Base-by-base conservation (phyloP, 2,888 invertebrate species). In the Beris morrisii region DNA sequence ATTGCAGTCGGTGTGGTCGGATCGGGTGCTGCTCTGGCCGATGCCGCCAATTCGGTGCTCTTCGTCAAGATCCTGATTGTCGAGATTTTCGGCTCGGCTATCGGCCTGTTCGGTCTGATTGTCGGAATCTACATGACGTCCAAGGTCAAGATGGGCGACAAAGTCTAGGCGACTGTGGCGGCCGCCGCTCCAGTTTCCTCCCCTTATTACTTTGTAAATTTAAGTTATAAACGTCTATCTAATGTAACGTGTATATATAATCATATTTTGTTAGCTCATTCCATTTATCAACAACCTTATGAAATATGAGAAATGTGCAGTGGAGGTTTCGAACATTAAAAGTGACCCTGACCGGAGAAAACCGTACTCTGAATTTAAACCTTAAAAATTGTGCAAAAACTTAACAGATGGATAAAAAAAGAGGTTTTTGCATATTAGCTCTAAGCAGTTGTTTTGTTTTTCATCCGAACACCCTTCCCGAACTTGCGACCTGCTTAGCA, bases 21-120 rank as follows among this genome's bases (percentile, higher is more conserved):
- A 15, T 98, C 97, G 4, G 97, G 98, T 69, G 98, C 99, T 52
- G 99, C 99, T 15, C 85, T 99, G 9, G 91, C 98, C 61, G 99
- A 99, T 83, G 99, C 99, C 38, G 98, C 98, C 48, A 97, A 99
- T 79, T 89, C 95, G 15, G 88, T 92, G 4, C 86, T 99, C 6
- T 99, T 99, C 77, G 98, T 99, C 59, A 98, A 97, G 82, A 97
- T 99, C 79, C 87, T 99, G 52, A 97, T 99, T 80, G 92, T 99
- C 54, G 99, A 99, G 83, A 99, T 99, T 82, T 99, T 99, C 78
- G 99, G 97, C 67, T 96, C 95, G 76, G 99, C 99, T 75, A 98
- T 99, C 77, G 99, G 99, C 76, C 87, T 99, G 28, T 99, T 99
- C 81, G 99, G 99, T 65, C 87, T 99, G 66, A 99, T 99, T 81